These are phyloP conservation scores for Copsychus sechellarum DNA, from an alignment of 2,113 vertebrate genomes.

Conservation along the genomic window DNA sequence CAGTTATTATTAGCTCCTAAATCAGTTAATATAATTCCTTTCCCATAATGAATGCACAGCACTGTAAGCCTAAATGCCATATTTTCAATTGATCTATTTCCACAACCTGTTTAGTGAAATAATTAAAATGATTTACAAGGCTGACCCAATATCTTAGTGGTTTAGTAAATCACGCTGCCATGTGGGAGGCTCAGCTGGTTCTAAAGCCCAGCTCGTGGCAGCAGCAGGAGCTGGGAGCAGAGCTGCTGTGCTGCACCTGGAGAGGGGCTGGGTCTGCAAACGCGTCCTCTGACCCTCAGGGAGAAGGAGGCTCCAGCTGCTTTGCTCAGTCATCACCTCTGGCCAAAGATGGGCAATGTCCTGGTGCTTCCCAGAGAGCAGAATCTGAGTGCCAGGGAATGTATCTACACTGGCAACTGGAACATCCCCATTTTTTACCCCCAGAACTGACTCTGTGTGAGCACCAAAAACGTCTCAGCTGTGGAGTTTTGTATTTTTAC, in stretches of 20 bases:
- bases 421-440: neutral
- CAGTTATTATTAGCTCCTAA: constrained; percentile 56
- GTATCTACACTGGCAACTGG: neutral
- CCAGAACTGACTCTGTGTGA: neutral
- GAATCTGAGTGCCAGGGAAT: neutral
- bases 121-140: constrained; percentile 64
- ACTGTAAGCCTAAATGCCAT: constrained; percentile 49
- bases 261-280: accelerated
- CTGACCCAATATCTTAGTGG: constrained; percentile 56
- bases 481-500: neutral
- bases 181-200: neutral
- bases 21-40: constrained; percentile 64
- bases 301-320: neutral
- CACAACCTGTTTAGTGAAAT: constrained; percentile 64
- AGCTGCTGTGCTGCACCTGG: neutral
- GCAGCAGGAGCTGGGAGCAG: neutral
- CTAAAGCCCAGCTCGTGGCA: neutral
- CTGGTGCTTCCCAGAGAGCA: neutral
- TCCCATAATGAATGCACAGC: constrained; percentile 45
- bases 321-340: neutral
- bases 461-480: neutral
- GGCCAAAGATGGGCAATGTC: neutral
- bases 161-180: constrained; percentile 49
- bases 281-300: accelerated
- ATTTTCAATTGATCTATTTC: constrained; percentile 66